Conservation (phyloP, 2,888 invertebrate genomes). For the Hydraecia micacea region DNA sequence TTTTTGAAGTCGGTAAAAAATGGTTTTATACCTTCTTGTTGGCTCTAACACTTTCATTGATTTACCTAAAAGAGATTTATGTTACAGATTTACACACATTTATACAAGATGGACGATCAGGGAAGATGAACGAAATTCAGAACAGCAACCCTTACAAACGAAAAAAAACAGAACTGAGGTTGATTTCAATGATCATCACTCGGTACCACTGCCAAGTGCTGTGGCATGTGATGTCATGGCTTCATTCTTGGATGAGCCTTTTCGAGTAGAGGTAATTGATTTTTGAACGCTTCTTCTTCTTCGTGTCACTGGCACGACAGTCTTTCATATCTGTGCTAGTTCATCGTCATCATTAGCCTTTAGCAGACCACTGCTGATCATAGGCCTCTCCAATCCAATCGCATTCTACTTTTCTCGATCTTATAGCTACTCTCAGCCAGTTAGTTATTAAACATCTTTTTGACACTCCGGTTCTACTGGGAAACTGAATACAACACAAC, state of each 20-base stretch:
- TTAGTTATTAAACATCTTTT: neutral
- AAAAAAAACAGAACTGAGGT: constrained; percentile 58
- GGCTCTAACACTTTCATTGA: neutral
- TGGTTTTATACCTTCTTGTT: too few species aligned
- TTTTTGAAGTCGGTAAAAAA: too few species aligned
- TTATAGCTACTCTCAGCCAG: neutral
- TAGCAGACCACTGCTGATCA: neutral
- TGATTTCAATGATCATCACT: constrained; percentile 77
- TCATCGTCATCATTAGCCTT: neutral
- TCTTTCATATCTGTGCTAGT: neutral
- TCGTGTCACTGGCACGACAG: neutral
- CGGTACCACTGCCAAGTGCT: constrained; percentile 69
- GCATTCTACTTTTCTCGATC: neutral
- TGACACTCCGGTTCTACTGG: neutral
- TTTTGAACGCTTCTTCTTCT: neutral
- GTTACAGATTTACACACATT: constrained; percentile 77
- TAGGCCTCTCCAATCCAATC: neutral
- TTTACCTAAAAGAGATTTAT: neutral
- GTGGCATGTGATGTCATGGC: constrained; percentile 67
- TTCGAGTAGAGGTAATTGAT: constrained; percentile 76
- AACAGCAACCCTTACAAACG: constrained; percentile 59
- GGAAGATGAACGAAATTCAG: constrained; percentile 73
- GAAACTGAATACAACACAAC: neutral
- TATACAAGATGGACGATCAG: constrained; percentile 80
- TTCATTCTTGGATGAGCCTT: constrained; percentile 73